Evolutionary conservation across 1,140 invertebrate species (phyloP).

Genomic region (Drosophila sturtevanti): DNA sequence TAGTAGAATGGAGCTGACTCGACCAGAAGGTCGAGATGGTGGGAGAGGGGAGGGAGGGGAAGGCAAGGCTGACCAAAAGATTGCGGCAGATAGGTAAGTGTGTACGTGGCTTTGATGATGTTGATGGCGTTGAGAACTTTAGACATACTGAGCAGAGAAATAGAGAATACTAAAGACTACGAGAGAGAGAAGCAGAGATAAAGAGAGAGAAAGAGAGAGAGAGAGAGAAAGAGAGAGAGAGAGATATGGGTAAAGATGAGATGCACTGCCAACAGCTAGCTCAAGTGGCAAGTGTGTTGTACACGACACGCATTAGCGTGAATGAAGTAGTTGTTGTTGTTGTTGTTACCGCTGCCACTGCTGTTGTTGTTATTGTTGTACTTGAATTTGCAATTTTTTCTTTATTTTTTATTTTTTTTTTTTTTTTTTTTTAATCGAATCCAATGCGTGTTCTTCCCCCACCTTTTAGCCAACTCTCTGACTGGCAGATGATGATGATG

Average conservation of each 20-base stretch:
- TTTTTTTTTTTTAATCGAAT: constrained; percentile 64
- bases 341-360: constrained; percentile 23
- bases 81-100: constrained; percentile 58
- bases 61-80: constrained; percentile 26
- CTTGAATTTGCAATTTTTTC: constrained; percentile 37
- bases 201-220: too few species aligned
- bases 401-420: too few species aligned
- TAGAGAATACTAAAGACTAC: too few species aligned
- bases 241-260: neutral
- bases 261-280: constrained; percentile 39
- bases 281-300: constrained; percentile 78
- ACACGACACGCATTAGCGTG: constrained; percentile 82
- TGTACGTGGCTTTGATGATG: constrained; percentile 52
- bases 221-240: too few species aligned
- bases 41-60: too few species aligned
- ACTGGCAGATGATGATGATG: constrained; percentile 14
- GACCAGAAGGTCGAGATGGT: too few species aligned
- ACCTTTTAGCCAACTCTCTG: neutral
- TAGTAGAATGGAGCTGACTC: constrained; percentile 5
- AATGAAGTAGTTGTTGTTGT: constrained; percentile 72
- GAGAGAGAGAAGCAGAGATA: too few species aligned
- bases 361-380: constrained; percentile 31
- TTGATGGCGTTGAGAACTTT: constrained; percentile 36
- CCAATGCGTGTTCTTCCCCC: constrained; percentile 43
- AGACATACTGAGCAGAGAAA: constrained; percentile 6